Base-by-base conservation (phyloP, 2,113 vertebrate species). In the Tychaedon coryphoeus region DNA sequence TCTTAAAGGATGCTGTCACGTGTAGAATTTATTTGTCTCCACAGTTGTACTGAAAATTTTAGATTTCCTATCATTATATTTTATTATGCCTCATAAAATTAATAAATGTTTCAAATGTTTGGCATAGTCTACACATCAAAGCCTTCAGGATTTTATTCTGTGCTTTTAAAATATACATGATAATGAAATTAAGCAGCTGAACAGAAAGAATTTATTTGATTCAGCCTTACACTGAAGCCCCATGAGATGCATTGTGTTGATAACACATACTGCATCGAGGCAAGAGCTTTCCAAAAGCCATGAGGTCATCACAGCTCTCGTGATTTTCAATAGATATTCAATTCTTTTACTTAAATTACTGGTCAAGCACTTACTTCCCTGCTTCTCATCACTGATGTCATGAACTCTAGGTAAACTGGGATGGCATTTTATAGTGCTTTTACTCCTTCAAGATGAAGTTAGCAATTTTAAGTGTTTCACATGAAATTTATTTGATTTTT, bases 41-140 rank as follows among this genome's bases (percentile, higher is more conserved):
- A 72, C 50, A 72, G 42, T n/a, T 84, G 50, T 61, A 87, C 23
- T 71, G 43, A 77, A 91, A 95, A 88, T 88, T 96, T 96, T 95
- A 23, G 6, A 43, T 92, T 97, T 98, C 82, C 64, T 92, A 83
- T 71, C 58, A 81, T 96, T 96, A 87, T 42, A 94, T 65, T 96
- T 94, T 91, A 97, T 96, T 96, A 97, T 93, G 57, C 36, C n/a
- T 92, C 67, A 90, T 96, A 96, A 97, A 97, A 96, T 97, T 96
- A 97, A 97, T 95, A 96, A 93, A 92, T 73, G 34, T 95, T 97
- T 98, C 51, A 97, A 95, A 96, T 91, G 45, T 95, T 97, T 97
- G 77, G 31, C 57, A 82, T 86, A 69, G 15, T 87, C 80, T 69
- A 66, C 47, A 75, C 23, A 75, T 86, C 64, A 95, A 96, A 95